Conservation (phyloP, 1,140 invertebrate genomes). For the Ceratosolen fusciceps region DNA sequence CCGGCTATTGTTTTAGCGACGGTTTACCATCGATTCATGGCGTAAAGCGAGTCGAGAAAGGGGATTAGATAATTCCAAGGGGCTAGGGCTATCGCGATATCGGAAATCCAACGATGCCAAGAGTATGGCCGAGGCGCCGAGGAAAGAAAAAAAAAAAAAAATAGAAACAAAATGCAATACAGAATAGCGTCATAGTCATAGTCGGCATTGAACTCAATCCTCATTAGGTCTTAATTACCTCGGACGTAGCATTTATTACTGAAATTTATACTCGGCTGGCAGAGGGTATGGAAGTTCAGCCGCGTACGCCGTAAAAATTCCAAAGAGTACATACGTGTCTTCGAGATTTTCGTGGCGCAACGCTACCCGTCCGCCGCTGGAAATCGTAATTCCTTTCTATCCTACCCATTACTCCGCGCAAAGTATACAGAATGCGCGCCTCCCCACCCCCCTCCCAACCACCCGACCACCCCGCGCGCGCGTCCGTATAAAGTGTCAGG, state of each 20-base stretch:
- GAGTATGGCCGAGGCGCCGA: too few relatives aligned
- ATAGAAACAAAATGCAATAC: neutral
- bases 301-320: neutral
- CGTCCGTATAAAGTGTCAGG: neutral
- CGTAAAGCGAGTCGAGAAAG: too few relatives aligned
- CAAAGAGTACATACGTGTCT: neutral
- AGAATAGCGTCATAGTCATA: neutral
- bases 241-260: neutral
- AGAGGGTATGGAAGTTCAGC: neutral
- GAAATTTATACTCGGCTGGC: neutral
- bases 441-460: too few relatives aligned
- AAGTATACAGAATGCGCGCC: neutral
- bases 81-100: too few relatives aligned
- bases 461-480: too few relatives aligned
- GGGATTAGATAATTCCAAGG: too few relatives aligned
- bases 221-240: neutral
- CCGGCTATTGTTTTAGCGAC: too few relatives aligned
- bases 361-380: neutral
- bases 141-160: neutral
- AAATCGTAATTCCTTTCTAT: neutral
- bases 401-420: neutral
- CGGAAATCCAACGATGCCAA: too few relatives aligned
- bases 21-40: too few relatives aligned
- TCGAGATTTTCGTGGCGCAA: neutral
- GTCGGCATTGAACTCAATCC: neutral